phyloP scores from a whole-genome alignment of 1,140 invertebrate species.

The Nixonia krombeini region DNA sequence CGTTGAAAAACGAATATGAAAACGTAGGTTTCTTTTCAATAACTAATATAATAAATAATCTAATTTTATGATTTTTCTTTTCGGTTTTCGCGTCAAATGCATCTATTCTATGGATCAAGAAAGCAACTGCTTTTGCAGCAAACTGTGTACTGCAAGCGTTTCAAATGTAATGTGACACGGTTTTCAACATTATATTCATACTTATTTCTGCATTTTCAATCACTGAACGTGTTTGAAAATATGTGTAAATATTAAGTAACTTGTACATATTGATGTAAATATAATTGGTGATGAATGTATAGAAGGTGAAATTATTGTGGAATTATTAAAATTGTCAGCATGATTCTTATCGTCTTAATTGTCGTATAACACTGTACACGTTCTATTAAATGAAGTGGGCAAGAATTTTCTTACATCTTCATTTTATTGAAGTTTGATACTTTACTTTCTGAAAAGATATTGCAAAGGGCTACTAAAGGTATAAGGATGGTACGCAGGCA shows the following conservation, averaged over 20 bases:
- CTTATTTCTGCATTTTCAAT: not conserved
- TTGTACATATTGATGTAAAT: slow-evolving; percentile 66
- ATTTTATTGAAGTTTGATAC: not conserved
- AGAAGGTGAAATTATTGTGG: slow-evolving; percentile 62
- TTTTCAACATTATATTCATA: no score
- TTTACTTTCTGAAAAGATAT: not conserved
- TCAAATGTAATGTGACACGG: no score
- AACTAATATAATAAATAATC: no score
- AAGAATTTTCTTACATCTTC: not conserved
- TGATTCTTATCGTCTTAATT: slow-evolving; percentile 3
- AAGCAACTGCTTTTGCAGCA: no score
- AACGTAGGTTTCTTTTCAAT: not conserved
- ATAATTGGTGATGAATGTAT: slow-evolving; percentile 60
- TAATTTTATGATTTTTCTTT: no score
- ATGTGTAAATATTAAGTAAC: slow-evolving; percentile 24
- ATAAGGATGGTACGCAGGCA: slow-evolving; percentile 14
- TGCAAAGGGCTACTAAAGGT: not conserved
- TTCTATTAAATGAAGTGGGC: not conserved
- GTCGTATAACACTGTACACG: not conserved
- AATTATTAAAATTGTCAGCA: slow-evolving; percentile 1
- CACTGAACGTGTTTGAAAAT: not conserved
- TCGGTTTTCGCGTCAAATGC: no score
- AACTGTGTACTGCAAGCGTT: no score
- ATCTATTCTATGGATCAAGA: no score
- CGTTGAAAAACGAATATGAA: slow-evolving; percentile 5